Conservation (phyloP, 2,113 vertebrate species). For the Montifringilla adamsi region DNA sequence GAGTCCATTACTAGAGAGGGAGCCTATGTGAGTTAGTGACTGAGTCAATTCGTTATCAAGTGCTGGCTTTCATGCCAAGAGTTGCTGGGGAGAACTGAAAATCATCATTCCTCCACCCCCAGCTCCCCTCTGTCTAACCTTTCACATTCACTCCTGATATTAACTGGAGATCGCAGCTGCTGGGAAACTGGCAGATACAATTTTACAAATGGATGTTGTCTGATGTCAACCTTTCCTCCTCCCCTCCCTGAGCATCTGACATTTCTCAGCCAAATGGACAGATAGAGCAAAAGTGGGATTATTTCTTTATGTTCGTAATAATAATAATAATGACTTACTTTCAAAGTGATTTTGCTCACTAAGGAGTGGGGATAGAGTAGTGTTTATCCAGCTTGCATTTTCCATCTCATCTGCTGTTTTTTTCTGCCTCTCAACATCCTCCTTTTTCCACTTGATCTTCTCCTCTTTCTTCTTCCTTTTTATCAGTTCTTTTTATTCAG, state of each 20-base stretch:
- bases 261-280: not conserved
- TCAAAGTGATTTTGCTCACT: conserved; percentile 19
- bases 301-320: conserved; percentile 31
- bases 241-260: conserved; percentile 1
- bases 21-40: conserved; percentile 1
- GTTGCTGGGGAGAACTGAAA: conserved; percentile 34
- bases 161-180: conserved; percentile 43
- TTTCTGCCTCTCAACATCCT: not conserved
- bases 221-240: conserved; percentile 29
- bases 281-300: conserved; percentile 43
- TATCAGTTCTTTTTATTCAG: not conserved
- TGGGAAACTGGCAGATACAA: conserved; percentile 35
- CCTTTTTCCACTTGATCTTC: not conserved
- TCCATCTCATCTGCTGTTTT: not conserved
- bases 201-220: conserved; percentile 61
- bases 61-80: conserved; percentile 36
- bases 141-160: conserved; percentile 22
- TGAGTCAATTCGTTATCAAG: conserved; percentile 35
- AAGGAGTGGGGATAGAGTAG: not conserved
- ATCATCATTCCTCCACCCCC: not conserved
- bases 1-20: conserved; percentile 29
- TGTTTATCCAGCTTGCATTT: not conserved
- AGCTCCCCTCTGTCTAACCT: conserved; percentile 16
- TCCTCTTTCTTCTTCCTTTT: not conserved
- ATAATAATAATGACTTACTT: conserved; percentile 42